A percentile compares a stretch with the other conserved stretches of the same genome.
phyloP scores from a whole-genome alignment of 2,888 invertebrate genomes.

The Mythimna loreyi region DNA sequence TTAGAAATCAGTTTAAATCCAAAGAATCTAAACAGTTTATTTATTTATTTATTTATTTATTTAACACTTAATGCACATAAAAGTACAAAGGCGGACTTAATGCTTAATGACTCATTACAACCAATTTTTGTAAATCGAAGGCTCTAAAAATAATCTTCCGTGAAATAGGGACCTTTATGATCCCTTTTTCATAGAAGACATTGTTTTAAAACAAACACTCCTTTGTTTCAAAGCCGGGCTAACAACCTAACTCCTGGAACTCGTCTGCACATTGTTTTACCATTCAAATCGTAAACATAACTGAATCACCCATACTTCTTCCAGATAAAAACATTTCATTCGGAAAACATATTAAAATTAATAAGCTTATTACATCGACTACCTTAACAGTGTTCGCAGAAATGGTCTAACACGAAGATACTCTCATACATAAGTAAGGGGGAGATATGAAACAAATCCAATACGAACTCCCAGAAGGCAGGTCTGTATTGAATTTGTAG shows the following conservation, averaged over 20 bases:
- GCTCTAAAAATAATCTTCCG: too few relatives aligned
- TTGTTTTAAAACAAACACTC: background rate
- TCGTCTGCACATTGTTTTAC: background rate
- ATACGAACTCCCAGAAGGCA: constrained; percentile 48
- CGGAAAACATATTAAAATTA: constrained; percentile 30
- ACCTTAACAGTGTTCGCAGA: constrained; percentile 19
- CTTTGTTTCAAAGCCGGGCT: background rate
- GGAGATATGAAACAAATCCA: constrained; percentile 54
- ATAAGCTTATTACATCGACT: constrained; percentile 39
- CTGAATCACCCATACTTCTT: background rate
- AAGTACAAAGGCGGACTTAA: too few relatives aligned
- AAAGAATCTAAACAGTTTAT: too few relatives aligned
- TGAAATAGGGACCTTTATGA: too few relatives aligned
- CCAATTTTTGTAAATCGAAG: too few relatives aligned
- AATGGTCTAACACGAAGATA: constrained; percentile 27
- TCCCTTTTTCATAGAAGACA: too few relatives aligned
- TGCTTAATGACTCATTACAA: too few relatives aligned
- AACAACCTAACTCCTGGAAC: background rate
- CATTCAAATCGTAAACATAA: constrained; percentile 1
- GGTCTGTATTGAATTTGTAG: constrained; percentile 3
- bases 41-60: too few relatives aligned
- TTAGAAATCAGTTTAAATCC: too few relatives aligned
- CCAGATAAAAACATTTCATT: background rate
- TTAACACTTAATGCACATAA: too few relatives aligned
- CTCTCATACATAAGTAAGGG: constrained; percentile 52